Base-by-base conservation (phyloP, 2,888 invertebrate species). In the Eurois occulta region DNA sequence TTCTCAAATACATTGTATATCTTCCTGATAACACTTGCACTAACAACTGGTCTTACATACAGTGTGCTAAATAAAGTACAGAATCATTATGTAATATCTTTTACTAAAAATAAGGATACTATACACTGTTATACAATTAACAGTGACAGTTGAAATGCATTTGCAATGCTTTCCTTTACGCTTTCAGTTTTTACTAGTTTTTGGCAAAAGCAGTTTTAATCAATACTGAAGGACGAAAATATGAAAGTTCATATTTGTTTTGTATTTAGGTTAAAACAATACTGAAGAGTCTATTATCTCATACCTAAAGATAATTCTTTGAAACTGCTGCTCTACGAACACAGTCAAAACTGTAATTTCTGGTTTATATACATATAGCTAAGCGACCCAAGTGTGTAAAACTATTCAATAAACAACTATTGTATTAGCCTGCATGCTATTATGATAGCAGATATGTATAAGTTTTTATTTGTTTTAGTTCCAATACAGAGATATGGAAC, bases 391-490 rank as follows among this genome's bases (percentile, higher is more conserved):
- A 65, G 78, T 77, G 24, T 68, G 41, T 64, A 35, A 65, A 69
- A 82, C 46, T 72, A 76, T 83, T 62, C 43, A 65, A 72, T 79
- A 84, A 86, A 84, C 84, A 84, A 70, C 78, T 83, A 84, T 84
- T 84, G 87, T 84, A 70, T 32, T 83, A 72, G 65, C 60, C 68
- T 83, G 69, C 66, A 75, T 48, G 55, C 43, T 65, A 46, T 67
- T 66, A 64, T 65, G 75, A 72, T 67, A 70, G 38, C 52, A 72
- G 72, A 73, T 75, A 84, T 86, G 66, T 71, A 73, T 60, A 73
- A 73, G 60, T 80, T 85, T 84, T 87, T 87, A 80, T 87, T 84
- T 84, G 75, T 74, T 84, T 76, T 84, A 86, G 62, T 75, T 84
- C 65, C 55, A 86, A 71, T 81, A 70, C 65, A 69, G 66, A 74